phyloP scores from a whole-genome alignment of 2,888 invertebrate species.

The Abscondita cerata region DNA sequence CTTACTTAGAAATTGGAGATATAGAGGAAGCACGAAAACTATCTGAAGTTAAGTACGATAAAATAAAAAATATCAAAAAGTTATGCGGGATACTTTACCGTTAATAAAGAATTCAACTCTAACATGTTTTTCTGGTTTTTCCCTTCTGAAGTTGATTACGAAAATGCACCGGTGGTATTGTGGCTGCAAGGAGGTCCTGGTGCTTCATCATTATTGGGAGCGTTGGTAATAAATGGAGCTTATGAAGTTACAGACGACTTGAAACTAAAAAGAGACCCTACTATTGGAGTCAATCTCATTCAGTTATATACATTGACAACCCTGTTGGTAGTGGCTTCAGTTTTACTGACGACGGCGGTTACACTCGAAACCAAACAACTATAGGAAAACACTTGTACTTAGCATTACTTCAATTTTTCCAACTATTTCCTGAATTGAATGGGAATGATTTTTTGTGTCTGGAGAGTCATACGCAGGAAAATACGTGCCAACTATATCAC shows the following conservation, averaged over 20 bases:
- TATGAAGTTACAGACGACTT: slow-evolving; percentile 19
- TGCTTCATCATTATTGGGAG: slow-evolving; percentile 73
- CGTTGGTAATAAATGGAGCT: slow-evolving; percentile 84
- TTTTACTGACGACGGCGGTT: slow-evolving; percentile 79
- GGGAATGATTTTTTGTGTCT: slow-evolving; percentile 78
- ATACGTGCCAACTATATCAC: slow-evolving; percentile 67
- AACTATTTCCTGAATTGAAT: too few species aligned
- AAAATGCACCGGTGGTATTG: slow-evolving; percentile 71
- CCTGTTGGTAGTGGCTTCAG: slow-evolving; percentile 90
- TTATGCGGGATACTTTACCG: slow-evolving; percentile 80
- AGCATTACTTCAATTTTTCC: too few species aligned
- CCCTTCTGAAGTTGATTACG: slow-evolving; percentile 61
- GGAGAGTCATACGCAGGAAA: slow-evolving; percentile 84
- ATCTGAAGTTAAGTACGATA: slow-evolving; percentile 61
- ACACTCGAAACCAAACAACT: too few species aligned
- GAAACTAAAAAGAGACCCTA: too few species aligned
- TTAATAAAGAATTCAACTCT: slow-evolving; percentile 73
- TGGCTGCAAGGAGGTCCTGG: slow-evolving; percentile 87
- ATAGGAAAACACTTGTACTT: too few species aligned
- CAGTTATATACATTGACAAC: slow-evolving; percentile 88
- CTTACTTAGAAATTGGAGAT: slow-evolving; percentile 73
- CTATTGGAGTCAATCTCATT: too few species aligned
- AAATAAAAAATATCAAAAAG: slow-evolving; percentile 66
- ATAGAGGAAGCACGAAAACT: slow-evolving; percentile 69
- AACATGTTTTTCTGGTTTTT: slow-evolving; percentile 91